These are phyloP conservation scores for Pectinophora gossypiella DNA, from an alignment of 1,140 invertebrate genomes.

Conservation along the genomic window DNA sequence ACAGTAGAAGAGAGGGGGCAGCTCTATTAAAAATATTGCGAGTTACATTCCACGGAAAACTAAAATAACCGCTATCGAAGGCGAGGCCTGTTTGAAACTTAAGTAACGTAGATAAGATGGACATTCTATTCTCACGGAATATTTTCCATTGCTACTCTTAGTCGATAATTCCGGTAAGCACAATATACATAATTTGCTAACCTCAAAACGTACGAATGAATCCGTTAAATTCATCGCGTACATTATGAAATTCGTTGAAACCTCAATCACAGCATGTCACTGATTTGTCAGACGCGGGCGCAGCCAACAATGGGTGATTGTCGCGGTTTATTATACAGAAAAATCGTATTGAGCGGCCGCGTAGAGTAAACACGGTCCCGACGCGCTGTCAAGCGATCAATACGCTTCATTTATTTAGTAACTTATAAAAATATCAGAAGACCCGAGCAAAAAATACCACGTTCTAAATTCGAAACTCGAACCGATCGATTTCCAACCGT, in stretches of 20 bases:
- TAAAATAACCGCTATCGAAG: too few relatives aligned
- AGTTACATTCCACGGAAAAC: too few relatives aligned
- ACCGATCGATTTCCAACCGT: too few relatives aligned
- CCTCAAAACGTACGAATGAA: background rate
- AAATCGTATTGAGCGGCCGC: conserved; percentile 11
- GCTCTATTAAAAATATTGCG: too few relatives aligned
- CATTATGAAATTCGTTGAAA: conserved; percentile 10
- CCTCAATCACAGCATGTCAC: conserved; percentile 4
- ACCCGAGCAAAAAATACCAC: conserved; percentile 25
- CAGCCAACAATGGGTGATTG: conserved; percentile 20
- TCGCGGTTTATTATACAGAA: conserved; percentile 23
- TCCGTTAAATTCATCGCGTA: background rate
- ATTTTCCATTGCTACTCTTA: too few relatives aligned
- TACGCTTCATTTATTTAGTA: conserved; percentile 61
- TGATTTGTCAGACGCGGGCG: conserved; percentile 19
- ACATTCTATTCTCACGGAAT: background rate
- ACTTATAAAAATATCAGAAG: conserved; percentile 53
- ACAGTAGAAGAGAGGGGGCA: too few relatives aligned
- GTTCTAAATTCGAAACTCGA: too few relatives aligned
- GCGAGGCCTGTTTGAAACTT: background rate
- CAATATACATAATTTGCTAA: background rate
- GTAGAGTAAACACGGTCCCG: conserved; percentile 40
- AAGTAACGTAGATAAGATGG: background rate
- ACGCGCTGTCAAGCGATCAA: conserved; percentile 48
- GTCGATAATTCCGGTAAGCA: too few relatives aligned